Conservation (phyloP, 2,888 invertebrate genomes). For the Fragum sueziense region DNA sequence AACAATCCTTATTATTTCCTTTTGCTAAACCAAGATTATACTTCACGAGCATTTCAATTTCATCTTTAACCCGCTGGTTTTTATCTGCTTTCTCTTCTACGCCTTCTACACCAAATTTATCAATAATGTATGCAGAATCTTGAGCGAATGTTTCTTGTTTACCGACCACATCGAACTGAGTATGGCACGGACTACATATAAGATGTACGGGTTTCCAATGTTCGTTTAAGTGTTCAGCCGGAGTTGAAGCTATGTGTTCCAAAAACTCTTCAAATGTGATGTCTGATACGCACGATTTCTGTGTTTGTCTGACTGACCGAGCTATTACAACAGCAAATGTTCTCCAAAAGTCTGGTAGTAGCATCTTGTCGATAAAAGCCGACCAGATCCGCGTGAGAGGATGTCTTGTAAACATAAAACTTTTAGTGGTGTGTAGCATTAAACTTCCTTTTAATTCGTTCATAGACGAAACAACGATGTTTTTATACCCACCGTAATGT, state of each 20-base stretch:
- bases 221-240: slow-evolving; percentile 33
- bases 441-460: slow-evolving; percentile 3
- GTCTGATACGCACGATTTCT: slow-evolving; percentile 42
- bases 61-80: slow-evolving; percentile 27
- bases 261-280: slow-evolving; percentile 61
- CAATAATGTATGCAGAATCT: slow-evolving; percentile 42
- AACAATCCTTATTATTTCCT: too few species aligned
- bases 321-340: slow-evolving; percentile 28
- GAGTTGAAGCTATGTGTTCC: slow-evolving; percentile 30
- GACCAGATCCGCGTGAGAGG: slow-evolving; percentile 62
- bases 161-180: slow-evolving; percentile 56
- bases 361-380: slow-evolving; percentile 63
- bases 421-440: slow-evolving; percentile 19
- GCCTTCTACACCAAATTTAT: slow-evolving; percentile 32
- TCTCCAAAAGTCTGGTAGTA: slow-evolving; percentile 63
- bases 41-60: slow-evolving; percentile 45
- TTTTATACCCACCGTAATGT: slow-evolving; percentile 36
- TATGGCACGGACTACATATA: slow-evolving; percentile 58
- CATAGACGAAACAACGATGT: slow-evolving; percentile 10
- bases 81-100: neutral
- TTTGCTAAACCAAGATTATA: slow-evolving; percentile 58
- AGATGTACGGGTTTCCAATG: slow-evolving; percentile 53
- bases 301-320: slow-evolving; percentile 14
- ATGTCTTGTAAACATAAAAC: slow-evolving; percentile 61
- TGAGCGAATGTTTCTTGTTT: slow-evolving; percentile 55